phyloP scores from a whole-genome alignment of 2,113 vertebrate genomes.

The Spea bombifrons region DNA sequence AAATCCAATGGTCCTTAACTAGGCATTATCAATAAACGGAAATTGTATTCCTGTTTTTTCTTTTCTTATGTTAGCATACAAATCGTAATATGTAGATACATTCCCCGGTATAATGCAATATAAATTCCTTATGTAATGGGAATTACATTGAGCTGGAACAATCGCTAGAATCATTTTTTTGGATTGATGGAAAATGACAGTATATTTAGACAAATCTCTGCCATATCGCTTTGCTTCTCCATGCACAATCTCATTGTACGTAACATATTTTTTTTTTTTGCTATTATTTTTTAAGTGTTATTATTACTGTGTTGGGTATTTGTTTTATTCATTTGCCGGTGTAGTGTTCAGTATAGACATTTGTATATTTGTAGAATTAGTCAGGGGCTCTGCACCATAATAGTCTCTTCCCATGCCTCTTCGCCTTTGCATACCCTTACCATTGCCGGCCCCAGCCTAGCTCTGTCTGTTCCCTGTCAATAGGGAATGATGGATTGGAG shows the following conservation, averaged over 20 bases:
- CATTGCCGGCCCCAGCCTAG: constrained; percentile 18
- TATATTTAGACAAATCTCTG: not conserved
- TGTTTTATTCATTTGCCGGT: not conserved
- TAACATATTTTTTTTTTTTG: not conserved
- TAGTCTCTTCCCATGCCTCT: not conserved
- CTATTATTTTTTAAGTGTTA: not conserved
- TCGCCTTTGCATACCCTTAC: constrained; percentile 8
- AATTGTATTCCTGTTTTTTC: no score
- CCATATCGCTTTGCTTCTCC: no score
- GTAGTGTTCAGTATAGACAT: not conserved
- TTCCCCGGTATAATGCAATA: not conserved
- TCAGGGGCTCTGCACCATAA: no score
- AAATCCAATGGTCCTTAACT: no score
- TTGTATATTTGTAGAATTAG: not conserved
- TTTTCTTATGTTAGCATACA: no score
- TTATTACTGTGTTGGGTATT: not conserved
- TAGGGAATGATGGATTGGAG: constrained; percentile 90
- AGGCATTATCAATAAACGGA: no score
- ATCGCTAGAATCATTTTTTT: not conserved
- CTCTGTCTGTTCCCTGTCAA: constrained; percentile 69
- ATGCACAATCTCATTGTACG: no score
- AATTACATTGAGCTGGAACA: not conserved
- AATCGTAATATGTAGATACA: not conserved
- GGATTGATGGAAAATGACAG: not conserved
- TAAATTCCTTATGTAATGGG: not conserved